Percentiles rank a stretch among this genome's conserved stretches.
phyloP scores from a whole-genome alignment of 30 jellyfish, hydroid and myxozoan species.

The Aurelia sp. region DNA sequence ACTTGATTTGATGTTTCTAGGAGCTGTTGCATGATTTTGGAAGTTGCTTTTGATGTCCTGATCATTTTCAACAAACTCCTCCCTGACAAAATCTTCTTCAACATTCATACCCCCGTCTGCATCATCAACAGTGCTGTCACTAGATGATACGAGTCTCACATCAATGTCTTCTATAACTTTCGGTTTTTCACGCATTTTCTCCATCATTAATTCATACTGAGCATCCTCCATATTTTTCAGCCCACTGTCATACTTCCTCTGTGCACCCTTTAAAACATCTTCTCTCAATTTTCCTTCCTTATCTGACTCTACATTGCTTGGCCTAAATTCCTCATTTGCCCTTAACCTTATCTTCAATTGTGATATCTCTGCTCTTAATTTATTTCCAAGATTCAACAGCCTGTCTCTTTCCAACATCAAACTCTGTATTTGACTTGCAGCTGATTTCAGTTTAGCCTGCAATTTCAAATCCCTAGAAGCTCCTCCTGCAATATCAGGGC shows the following conservation, averaged over 20 bases:
- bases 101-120: background rate
- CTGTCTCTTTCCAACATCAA: constrained; percentile 50
- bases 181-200: constrained; percentile 33
- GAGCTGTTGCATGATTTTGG: background rate
- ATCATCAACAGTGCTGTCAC: constrained; percentile 27
- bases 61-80: background rate
- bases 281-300: background rate
- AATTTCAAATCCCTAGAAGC: background rate
- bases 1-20: background rate
- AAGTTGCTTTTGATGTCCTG: background rate
- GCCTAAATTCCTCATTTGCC: background rate
- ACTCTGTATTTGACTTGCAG: constrained; percentile 43
- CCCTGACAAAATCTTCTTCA: background rate
- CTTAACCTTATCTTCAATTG: constrained; percentile 21
- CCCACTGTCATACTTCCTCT: background rate
- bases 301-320: background rate
- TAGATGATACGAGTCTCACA: constrained; percentile 28
- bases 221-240: constrained; percentile 26
- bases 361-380: constrained; percentile 71
- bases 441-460: constrained; percentile 51
- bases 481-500: background rate
- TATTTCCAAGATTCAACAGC: constrained; percentile 72
- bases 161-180: background rate
- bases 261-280: background rate
- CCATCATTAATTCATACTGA: constrained; percentile 49